Evolutionary conservation across 1,140 invertebrate species (phyloP), one percentile per base, ranked within the genome.

Genomic region (Apocrypta bakeri): DNA sequence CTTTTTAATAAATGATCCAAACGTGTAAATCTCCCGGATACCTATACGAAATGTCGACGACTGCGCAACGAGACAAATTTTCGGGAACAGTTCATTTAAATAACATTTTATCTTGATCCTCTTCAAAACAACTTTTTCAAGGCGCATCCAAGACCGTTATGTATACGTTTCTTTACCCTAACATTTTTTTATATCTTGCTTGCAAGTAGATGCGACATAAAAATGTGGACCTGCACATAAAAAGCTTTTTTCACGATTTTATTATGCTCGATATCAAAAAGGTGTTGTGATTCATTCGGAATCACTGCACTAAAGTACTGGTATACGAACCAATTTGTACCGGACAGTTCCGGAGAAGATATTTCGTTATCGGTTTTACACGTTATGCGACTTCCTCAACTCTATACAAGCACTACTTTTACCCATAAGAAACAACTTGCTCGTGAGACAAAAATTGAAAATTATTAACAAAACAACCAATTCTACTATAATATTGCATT

Each of bases 101-200:
- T 81, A 42, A 81, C 11, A 4, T 37, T 74, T 68, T 75, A 75
- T 81, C 56, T 81, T 40, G 56, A 81, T 81, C 42, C 9, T 6
- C 31, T 63, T 64, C 7, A n/a, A 71, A 56, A 42, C 64, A 64
- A 73, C 21, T 72, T 64, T 80, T n/a, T 56, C 17, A 17, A 29
- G 48, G 56, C 21, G 63, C 31, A 64, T 73, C 63, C 25, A n/a
- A 42, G 37, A 24, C 72, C 40, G 14, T 68, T 68, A 68, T 27
- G 72, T 56, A 21, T 64, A 33, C 27, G 37, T 11, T 40, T 72
- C 33, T 17, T n/a, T n/a, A 24, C 68, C 21, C 24, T 31, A 42
- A 75, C 66, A 81, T 75, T 66, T 75, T 37, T 74, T 81, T 68
- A 81, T 29, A 63, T 40, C 31, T 12, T 33, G 25, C 48, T 14